These are phyloP conservation scores for Hystrix cristata DNA, from an alignment of 2,113 vertebrate genomes.

Conservation along the genomic window DNA sequence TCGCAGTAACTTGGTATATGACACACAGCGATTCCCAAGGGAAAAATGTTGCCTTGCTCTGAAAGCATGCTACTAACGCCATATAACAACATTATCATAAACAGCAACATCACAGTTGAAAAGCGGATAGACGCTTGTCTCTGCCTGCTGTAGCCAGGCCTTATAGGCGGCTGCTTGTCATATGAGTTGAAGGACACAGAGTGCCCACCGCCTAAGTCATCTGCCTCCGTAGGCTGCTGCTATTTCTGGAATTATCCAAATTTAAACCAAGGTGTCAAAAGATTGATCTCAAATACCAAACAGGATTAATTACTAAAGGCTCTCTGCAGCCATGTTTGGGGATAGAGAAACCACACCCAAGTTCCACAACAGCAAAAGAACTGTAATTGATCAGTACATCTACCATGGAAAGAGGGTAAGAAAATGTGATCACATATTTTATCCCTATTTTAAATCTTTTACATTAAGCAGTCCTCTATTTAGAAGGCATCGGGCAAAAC, in stretches of 20 bases:
- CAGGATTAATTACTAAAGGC: background rate
- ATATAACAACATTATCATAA: background rate
- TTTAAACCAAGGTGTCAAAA: constrained; percentile 8
- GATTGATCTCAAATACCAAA: constrained; percentile 16
- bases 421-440: background rate
- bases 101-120: background rate
- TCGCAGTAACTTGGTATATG: background rate
- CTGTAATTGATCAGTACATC: background rate
- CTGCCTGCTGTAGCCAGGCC: background rate
- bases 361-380: background rate
- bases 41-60: background rate
- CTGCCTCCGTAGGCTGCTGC: background rate
- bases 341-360: background rate
- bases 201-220: background rate
- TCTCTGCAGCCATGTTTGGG: background rate
- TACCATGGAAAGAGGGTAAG: background rate
- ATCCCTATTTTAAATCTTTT: constrained; percentile 7
- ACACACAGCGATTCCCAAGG: background rate
- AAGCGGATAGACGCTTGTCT: background rate
- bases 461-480: background rate
- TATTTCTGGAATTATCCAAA: constrained; percentile 38
- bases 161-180: background rate
- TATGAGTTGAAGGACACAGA: background rate
- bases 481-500: background rate
- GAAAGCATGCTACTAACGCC: background rate